These are phyloP conservation scores for Danio kyathit DNA, from an alignment of 2,797 vertebrate genomes.

Conservation along the genomic window DNA sequence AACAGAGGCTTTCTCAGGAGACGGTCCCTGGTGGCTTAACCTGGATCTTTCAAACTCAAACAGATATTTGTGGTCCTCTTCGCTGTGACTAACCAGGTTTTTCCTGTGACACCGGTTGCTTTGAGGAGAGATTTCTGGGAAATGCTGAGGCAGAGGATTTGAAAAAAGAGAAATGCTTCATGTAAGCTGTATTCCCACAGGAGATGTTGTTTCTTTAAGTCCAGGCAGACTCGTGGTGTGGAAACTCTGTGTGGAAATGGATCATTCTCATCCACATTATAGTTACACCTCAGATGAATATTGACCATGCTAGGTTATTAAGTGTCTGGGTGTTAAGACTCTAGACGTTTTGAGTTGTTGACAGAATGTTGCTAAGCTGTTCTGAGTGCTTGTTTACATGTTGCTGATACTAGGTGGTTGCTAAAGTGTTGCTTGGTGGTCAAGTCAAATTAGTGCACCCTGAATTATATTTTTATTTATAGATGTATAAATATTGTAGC, in stretches of 20 bases:
- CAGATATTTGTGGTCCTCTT: constrained; percentile 41
- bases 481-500: not conserved
- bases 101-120: constrained; percentile 39
- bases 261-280: not conserved
- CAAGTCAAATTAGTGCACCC: not conserved
- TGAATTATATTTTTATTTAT: not conserved
- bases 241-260: not conserved
- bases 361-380: not conserved
- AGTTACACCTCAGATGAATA: not conserved
- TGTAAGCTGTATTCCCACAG: constrained; percentile 7
- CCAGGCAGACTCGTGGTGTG: not conserved
- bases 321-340: not conserved
- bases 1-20: constrained; percentile 38
- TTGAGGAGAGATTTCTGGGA: constrained; percentile 47
- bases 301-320: not conserved
- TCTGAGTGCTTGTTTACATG: not conserved
- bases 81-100: constrained; percentile 41
- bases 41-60: constrained; percentile 39
- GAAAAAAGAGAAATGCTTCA: not conserved
- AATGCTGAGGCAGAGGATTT: constrained; percentile 36
- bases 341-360: not conserved
- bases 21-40: constrained; percentile 35
- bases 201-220: constrained; percentile 1
- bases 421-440: not conserved
- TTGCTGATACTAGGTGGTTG: not conserved